Conservation (phyloP, 2,113 vertebrate genomes). For the Pelobates fuscus region DNA sequence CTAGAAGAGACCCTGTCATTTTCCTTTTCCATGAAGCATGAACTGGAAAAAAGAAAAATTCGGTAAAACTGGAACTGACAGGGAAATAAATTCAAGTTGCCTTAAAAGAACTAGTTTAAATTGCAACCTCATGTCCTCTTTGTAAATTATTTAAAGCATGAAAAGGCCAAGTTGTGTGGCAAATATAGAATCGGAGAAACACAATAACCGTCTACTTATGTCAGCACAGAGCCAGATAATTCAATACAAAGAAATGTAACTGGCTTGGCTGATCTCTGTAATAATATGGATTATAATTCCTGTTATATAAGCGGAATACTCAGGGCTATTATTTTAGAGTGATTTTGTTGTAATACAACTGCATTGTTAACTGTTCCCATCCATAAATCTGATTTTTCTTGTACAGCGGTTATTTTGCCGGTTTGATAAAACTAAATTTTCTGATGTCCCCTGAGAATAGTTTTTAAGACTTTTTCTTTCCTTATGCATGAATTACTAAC, state of each 20-base stretch:
- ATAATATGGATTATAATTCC: background rate
- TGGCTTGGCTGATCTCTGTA: background rate
- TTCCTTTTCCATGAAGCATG: constrained; percentile 10
- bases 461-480: constrained; percentile 55
- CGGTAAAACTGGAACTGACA: constrained; percentile 37
- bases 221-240: background rate
- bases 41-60: constrained; percentile 8
- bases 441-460: constrained; percentile 44
- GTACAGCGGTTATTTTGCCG: constrained; percentile 38
- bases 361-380: constrained; percentile 53
- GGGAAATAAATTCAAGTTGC: constrained; percentile 40
- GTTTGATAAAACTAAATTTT: constrained; percentile 51
- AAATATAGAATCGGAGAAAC: constrained; percentile 15
- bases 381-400: constrained; percentile 51
- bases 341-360: constrained; percentile 47
- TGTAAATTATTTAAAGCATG: constrained; percentile 30
- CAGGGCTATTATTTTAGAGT: background rate
- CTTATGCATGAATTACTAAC: constrained; percentile 48
- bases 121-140: constrained; percentile 41
- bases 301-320: background rate
- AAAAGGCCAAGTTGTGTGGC: constrained; percentile 3
- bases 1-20: constrained; percentile 2
- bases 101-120: constrained; percentile 46
- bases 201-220: constrained; percentile 5
- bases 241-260: background rate